Evolutionary conservation across 2,888 invertebrate species (phyloP).

Genomic region (Tipula lateralis): DNA sequence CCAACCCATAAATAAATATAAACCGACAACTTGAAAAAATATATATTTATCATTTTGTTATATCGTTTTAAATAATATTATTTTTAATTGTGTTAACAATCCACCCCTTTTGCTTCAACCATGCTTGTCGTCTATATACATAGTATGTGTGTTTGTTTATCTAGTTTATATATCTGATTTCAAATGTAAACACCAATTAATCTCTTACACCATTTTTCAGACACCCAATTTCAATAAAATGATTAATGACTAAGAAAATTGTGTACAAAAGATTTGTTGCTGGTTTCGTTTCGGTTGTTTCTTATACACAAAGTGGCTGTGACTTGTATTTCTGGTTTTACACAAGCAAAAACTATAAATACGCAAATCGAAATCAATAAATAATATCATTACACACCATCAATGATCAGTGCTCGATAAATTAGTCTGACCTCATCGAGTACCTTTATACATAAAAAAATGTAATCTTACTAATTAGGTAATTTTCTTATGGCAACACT

Average conservation of each 20-base stretch:
- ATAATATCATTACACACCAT: background rate
- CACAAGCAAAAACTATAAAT: background rate
- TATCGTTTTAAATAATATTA: background rate
- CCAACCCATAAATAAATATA: background rate
- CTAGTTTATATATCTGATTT: background rate
- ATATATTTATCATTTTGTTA: constrained; percentile 7
- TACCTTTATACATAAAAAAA: background rate
- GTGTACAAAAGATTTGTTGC: background rate
- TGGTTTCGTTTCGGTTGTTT: background rate
- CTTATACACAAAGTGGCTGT: background rate
- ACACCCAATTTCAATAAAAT: constrained; percentile 19
- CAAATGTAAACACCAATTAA: constrained; percentile 19
- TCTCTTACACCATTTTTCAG: constrained; percentile 4
- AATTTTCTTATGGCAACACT: background rate
- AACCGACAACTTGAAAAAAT: background rate
- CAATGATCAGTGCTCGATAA: background rate
- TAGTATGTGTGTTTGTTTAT: background rate
- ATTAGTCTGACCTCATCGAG: background rate
- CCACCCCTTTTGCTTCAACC: background rate
- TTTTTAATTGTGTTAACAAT: constrained; percentile 15
- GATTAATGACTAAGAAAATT: background rate
- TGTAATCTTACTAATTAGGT: background rate
- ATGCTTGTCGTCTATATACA: background rate
- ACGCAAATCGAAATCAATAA: background rate
- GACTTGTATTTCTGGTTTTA: background rate